phyloP scores from a whole-genome alignment of 2,797 vertebrate species.

The Acrocephalus scirpaceus region DNA sequence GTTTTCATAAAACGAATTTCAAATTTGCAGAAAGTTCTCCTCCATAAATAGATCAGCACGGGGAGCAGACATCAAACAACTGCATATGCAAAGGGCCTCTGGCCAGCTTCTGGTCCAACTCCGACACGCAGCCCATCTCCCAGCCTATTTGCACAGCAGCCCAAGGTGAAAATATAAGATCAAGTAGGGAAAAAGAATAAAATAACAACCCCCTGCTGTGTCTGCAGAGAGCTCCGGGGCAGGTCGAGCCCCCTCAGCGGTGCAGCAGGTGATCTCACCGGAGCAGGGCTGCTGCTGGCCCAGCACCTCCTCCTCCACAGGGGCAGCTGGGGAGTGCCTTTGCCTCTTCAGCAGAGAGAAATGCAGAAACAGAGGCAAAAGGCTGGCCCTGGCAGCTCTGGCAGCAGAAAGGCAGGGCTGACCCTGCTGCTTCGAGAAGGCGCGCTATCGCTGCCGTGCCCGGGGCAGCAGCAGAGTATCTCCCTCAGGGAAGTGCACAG shows the following conservation, averaged over 20 bases:
- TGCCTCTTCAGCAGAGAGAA: not conserved
- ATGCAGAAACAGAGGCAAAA: not conserved
- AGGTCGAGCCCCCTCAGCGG: not conserved
- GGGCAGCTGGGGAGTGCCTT: not conserved
- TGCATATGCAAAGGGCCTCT: not conserved
- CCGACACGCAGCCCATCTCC: not conserved
- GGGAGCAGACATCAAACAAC: conserved; percentile 36
- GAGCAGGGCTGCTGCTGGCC: not conserved
- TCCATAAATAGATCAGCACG: not conserved
- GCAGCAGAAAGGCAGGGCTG: conserved; percentile 35
- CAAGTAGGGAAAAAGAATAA: not conserved
- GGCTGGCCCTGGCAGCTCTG: not conserved
- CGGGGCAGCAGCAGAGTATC: not conserved
- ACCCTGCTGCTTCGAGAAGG: not conserved
- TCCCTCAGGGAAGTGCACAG: not conserved
- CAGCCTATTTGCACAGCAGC: not conserved
- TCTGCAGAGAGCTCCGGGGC: not conserved
- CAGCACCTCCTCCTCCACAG: not conserved
- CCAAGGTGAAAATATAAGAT: conserved; percentile 24
- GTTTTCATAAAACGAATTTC: not conserved
- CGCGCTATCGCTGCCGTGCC: not conserved
- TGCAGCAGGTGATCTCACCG: accelerated
- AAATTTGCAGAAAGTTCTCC: conserved; percentile 20
- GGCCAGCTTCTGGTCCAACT: conserved; percentile 5
- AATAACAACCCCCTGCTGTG: not conserved